phyloP scores from a whole-genome alignment of 1,140 invertebrate genomes.

The Anadara kagoshimensis region DNA sequence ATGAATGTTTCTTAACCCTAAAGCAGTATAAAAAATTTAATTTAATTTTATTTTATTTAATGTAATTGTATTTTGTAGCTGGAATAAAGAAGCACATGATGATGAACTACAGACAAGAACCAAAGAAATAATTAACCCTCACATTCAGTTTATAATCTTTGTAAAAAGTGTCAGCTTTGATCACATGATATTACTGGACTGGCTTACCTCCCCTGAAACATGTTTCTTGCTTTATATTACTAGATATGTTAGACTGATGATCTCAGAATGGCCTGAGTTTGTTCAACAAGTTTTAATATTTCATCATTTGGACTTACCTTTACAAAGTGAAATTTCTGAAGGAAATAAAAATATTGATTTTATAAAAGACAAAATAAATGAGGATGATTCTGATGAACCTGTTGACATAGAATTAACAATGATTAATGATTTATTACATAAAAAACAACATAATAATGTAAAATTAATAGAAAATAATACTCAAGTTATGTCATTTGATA shows the following conservation, averaged over 20 bases:
- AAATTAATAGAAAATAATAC: too few relatives aligned
- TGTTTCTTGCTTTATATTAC: conserved; percentile 91
- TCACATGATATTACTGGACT: conserved; percentile 88
- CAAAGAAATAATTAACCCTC: conserved; percentile 4
- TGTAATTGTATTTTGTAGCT: too few relatives aligned
- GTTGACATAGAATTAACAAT: not conserved
- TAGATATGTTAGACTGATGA: conserved; percentile 88
- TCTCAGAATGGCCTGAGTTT: conserved; percentile 30
- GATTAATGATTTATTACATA: not conserved
- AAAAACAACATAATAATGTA: not conserved
- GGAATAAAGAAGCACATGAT: too few relatives aligned
- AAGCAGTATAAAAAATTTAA: too few relatives aligned
- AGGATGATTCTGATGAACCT: not conserved
- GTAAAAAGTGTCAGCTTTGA: conserved; percentile 72
- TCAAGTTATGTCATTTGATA: too few relatives aligned
- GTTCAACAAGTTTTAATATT: not conserved
- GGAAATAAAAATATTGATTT: not conserved
- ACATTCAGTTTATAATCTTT: conserved; percentile 30
- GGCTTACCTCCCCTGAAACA: conserved; percentile 92
- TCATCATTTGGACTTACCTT: too few relatives aligned
- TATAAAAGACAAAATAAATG: not conserved
- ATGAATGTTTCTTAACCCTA: too few relatives aligned
- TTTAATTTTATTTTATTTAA: too few relatives aligned
- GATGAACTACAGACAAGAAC: not conserved
- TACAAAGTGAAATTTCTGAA: not conserved